Percentiles rank a stretch among this genome's conserved stretches.
Conservation (phyloP, 2,888 invertebrate species). For the Hirtodrosophila trivittata region DNA sequence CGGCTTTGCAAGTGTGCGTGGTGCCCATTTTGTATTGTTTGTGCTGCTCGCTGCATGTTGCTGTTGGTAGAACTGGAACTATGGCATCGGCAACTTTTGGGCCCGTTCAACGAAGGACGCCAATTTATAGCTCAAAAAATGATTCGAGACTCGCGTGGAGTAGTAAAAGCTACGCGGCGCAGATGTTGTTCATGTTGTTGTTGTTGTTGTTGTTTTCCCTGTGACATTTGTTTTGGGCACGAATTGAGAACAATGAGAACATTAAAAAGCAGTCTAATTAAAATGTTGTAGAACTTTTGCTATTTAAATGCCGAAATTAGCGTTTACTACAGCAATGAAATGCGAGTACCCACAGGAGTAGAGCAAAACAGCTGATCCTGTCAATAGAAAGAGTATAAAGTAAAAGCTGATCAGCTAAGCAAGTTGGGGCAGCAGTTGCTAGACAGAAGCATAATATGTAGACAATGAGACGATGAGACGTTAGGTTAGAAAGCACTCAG, state of each 20-base stretch:
- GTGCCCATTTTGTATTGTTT: conserved; percentile 70
- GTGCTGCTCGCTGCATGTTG: conserved; percentile 14
- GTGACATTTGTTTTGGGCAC: conserved; percentile 40
- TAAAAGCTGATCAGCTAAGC: conserved; percentile 3
- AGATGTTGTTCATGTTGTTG: conserved; percentile 17
- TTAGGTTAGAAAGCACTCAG: conserved; percentile 13
- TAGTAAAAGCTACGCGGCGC: conserved; percentile 47
- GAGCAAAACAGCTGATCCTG: too few species aligned
- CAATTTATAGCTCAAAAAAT: conserved; percentile 78
- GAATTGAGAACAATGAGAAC: conserved; percentile 14
- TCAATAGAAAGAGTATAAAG: conserved; percentile 1
- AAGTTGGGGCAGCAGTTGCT: neutral
- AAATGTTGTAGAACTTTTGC: conserved; percentile 52
- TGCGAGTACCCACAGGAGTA: too few species aligned
- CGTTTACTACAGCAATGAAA: conserved; percentile 24
- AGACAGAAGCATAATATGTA: neutral
- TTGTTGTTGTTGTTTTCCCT: conserved; percentile 13
- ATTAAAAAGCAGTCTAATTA: conserved; percentile 67
- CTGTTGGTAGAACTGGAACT: conserved; percentile 9
- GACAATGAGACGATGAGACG: neutral
- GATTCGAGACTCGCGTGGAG: conserved; percentile 30
- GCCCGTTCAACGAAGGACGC: conserved; percentile 83
- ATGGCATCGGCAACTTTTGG: conserved; percentile 34
- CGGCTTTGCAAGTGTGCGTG: conserved; percentile 34
- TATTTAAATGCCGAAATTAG: conserved; percentile 63